Percentiles rank a stretch among this genome's conserved stretches.
Conservation (phyloP, 2,113 vertebrate genomes). For the Tricholaema leucomelas region DNA sequence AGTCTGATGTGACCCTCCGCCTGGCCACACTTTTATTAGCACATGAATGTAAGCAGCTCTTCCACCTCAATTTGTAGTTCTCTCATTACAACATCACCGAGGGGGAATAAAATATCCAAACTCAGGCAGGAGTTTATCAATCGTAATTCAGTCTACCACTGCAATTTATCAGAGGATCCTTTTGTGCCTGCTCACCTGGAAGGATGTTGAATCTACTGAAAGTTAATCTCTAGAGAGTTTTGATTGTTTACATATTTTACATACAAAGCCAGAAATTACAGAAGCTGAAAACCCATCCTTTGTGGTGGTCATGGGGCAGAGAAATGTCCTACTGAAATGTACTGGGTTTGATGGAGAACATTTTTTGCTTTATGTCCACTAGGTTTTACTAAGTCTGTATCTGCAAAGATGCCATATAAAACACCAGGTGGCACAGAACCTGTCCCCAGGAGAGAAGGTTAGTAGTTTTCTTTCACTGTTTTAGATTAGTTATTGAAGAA, state of each 20-base stretch:
- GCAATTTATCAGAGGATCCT: background rate
- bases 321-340: background rate
- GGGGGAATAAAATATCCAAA: background rate
- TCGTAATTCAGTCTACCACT: background rate
- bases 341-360: background rate
- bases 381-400: slow-evolving; percentile 36
- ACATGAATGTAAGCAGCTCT: background rate
- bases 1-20: fast-evolving
- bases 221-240: background rate
- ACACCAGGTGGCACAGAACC: slow-evolving; percentile 45
- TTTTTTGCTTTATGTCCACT: slow-evolving; percentile 48
- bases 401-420: slow-evolving; percentile 67
- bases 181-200: background rate
- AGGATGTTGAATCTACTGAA: background rate
- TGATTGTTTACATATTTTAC: background rate
- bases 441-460: slow-evolving; percentile 22
- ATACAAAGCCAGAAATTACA: background rate
- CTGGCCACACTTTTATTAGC: background rate
- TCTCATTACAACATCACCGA: background rate
- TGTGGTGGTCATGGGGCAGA: background rate
- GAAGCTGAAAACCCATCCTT: slow-evolving; percentile 10
- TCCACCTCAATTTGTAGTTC: background rate
- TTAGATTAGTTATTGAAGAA: background rate
- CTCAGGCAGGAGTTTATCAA: background rate
- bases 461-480: background rate